Base-by-base conservation (phyloP, 2,113 vertebrate species). In the Rhinoptilus africanus region DNA sequence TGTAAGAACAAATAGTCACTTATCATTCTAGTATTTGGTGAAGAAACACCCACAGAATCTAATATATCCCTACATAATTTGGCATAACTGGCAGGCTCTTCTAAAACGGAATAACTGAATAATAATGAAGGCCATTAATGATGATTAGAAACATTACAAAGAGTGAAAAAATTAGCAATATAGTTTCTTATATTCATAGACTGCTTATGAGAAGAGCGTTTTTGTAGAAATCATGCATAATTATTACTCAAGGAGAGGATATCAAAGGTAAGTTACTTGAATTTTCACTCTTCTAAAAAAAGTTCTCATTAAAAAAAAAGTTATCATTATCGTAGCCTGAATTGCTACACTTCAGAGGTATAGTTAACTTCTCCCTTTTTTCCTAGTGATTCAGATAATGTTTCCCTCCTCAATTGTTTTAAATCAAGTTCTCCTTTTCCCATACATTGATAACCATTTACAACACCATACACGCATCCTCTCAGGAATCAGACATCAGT, bases 41-140 rank as follows among this genome's bases (percentile, higher is more conserved):
- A 76, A 71, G 91, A 93, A 93, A 82, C 50, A 83, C 26, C 56
- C 86, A 78, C 0, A 84, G 53, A 88, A 69, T 69, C 89, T 78
- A 81, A 64, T 57, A 7, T 26, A 91, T 50, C 72, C 41, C 60
- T 39, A 47, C 41, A 67, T 59, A 80, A 97, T 59, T 96, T 83
- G 73, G 69, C 48, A 54, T 87, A 93, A 82, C 83, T 83, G 83
- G 37, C 59, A 95, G 74, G 76, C 81, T 94, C 96, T 94, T 89
- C 85, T 92, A 45, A 88, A 96, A 72, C 4, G 14, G 93, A 93
- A 89, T 92, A 96, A 92, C 64, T 95, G 95, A 97, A 96, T 96
- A 93, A 96, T 75, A 95, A 97, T 81, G 76, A 89, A 85, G 57
- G 41, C 67, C 64, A 94, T 92, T 97, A 93, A 89, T 71, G 81